Evolutionary conservation across 2,113 vertebrate genomes (phyloP), one percentile per base, ranked within the genome.

Genomic region (Centropristis striata): DNA sequence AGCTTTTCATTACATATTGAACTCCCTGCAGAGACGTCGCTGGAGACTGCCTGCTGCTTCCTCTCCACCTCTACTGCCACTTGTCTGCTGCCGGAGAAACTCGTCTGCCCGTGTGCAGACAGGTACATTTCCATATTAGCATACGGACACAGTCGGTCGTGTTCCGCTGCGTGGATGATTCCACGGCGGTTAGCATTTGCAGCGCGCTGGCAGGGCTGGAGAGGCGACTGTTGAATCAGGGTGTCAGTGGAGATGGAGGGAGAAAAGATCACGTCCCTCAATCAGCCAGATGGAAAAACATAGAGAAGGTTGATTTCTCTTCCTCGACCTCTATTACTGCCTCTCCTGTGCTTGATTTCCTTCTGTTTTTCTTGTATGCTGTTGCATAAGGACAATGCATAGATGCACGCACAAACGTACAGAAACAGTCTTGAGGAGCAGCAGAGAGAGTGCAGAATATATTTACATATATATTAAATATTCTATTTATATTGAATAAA

Each of bases 1-100:
- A 70, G 84, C 87, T 82, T 87, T 84, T 78, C 67, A 90, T 90
- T 79, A 87, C 84, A 80, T 74, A 83, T 80, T 86, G 84, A 87
- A 90, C 80, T 78, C 86, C 86, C 89, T 8, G 63, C 83, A 63
- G 83, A 72, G 73, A 73, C 47, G 47, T 44, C 2, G 15, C 57
- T 8, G 25, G 60, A 74, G 75, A 63, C 70, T 14, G 65, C 70
- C 58, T 25, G 55, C 75, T 50, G 42, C 75, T 44, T 15, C 55
- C 5, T 5, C 21, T 14, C 5, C 53, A 4, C 27, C 10, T 27
- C 4, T 50, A 13, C 28, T 10, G 42, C 61, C 71, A 11, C 76
- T 28, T 36, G 46, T 32, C 50, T 49, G 57, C 59, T 46, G 53
- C 67, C 8, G 32, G 53, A 55, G 39, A 61, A 32, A 23, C 44